Conservation (phyloP, 2,113 vertebrate species). For the Sialia sialis region DNA sequence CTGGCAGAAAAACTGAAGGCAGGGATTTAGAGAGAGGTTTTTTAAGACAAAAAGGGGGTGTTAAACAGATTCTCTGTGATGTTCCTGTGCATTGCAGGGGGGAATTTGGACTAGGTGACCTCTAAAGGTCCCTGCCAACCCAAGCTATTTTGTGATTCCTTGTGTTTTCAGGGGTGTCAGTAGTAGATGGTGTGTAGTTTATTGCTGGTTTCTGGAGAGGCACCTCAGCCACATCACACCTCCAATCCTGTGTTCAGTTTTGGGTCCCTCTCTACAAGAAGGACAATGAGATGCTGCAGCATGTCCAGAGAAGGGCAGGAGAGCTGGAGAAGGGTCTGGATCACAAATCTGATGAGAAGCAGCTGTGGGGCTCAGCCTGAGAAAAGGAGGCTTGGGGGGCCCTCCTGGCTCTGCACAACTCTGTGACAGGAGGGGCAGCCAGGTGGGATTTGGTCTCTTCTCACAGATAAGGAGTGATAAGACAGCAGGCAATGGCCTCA, state of each 20-base stretch:
- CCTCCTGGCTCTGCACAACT: background rate
- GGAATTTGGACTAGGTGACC: background rate
- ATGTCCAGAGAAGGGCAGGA: accelerated
- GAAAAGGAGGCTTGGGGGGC: background rate
- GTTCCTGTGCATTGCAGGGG: background rate
- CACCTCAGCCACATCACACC: background rate
- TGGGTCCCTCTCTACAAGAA: background rate
- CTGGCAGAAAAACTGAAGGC: background rate
- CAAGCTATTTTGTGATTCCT: background rate
- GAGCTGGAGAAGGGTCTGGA: background rate
- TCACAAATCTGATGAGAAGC: background rate
- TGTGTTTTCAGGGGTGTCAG: background rate
- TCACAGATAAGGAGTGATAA: background rate
- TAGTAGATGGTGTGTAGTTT: background rate
- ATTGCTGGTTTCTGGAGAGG: background rate
- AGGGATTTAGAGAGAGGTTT: background rate
- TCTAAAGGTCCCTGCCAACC: background rate
- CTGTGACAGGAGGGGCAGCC: background rate
- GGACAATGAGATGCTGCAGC: background rate
- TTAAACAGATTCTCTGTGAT: background rate
- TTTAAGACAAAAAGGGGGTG: background rate
- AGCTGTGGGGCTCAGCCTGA: background rate
- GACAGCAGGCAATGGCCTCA: background rate
- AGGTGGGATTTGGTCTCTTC: background rate
- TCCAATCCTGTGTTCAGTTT: background rate